Evolutionary conservation across 1,140 invertebrate genomes (phyloP).

Genomic region (Drosophila ogumai): DNA sequence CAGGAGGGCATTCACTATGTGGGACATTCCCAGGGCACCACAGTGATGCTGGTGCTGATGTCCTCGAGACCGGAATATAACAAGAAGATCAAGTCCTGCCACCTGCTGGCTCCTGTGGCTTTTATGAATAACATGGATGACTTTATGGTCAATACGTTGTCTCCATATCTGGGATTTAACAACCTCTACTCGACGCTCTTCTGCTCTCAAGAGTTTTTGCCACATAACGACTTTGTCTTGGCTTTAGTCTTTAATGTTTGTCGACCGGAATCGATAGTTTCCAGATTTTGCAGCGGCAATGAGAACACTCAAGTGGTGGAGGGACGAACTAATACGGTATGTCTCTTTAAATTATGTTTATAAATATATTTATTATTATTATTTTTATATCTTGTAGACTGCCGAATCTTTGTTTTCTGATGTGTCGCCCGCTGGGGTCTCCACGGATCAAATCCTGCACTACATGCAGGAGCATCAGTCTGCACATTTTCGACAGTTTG

Average conservation of each 20-base stretch:
- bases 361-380: neutral
- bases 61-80: conserved; percentile 89
- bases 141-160: conserved; percentile 27
- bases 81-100: conserved; percentile 86
- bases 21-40: conserved; percentile 86
- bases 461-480: conserved; percentile 87
- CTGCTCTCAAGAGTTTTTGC: conserved; percentile 49
- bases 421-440: conserved; percentile 90
- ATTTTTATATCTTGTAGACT: conserved; percentile 77
- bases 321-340: conserved; percentile 33
- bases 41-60: conserved; percentile 86
- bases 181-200: conserved; percentile 75
- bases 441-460: conserved; percentile 90
- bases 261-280: conserved; percentile 82
- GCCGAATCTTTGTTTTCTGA: conserved; percentile 86
- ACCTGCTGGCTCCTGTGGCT: conserved; percentile 87
- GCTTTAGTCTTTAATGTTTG: conserved; percentile 80
- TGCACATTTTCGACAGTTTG: conserved; percentile 82
- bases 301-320: neutral
- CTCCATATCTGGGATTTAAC: conserved; percentile 42
- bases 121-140: conserved; percentile 58
- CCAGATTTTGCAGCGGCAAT: conserved; percentile 25
- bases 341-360: neutral
- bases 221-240: conserved; percentile 57
- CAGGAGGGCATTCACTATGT: conserved; percentile 84